Base-by-base conservation (phyloP, 1,140 invertebrate species). In the Propsilocerus akamusi region DNA sequence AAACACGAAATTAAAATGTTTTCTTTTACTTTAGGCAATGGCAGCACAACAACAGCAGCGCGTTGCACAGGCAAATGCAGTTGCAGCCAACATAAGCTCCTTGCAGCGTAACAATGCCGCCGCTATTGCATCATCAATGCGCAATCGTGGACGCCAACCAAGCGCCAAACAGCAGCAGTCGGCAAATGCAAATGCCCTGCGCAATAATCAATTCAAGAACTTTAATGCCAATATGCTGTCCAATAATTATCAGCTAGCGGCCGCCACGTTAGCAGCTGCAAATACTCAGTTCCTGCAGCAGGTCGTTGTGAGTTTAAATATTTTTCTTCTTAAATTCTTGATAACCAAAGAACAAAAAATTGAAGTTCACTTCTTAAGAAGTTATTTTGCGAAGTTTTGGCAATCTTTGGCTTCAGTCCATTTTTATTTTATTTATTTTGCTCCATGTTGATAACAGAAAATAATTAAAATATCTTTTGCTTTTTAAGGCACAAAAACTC, bases 11-110 rank as follows among this genome's bases (percentile, higher is more conserved):
- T 24, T 26, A 26, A 46, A 41, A 23, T 50, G 32, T 46, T 20
- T n/a, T 1, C 5, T 26, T 17, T 48, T 23, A 6, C 52, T 46
- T 3, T 22, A 64, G 63, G 63, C 63, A 2, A 65, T 65, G 63
- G 63, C 63, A 11, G 63, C 63, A 3, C 63, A 65, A 41, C 34
- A 41, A 41, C 34, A 41, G 11, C 34, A 41, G 50, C 62, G 62
- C 28, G 62, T 60, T 14, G 63, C 63, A 7, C 63, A 65, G 49
- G 64, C 64, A 55, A 63, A 59, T 22, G 61, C 62, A 5, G 11
- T 65, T 51, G 62, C 63, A 25, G 59, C 61, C 4, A 64, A 62
- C 30, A 37, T 61, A 62, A 48, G 60, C 59, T 46, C 63, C 25
- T 11, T 51, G 25, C 49, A 51, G 30, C 24, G 49, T 11, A 25